A percentile compares a stretch with the other conserved stretches of the same genome.
These are phyloP conservation scores for Acridotheres tristis DNA, from an alignment of 2,797 vertebrate genomes.

Conservation along the genomic window DNA sequence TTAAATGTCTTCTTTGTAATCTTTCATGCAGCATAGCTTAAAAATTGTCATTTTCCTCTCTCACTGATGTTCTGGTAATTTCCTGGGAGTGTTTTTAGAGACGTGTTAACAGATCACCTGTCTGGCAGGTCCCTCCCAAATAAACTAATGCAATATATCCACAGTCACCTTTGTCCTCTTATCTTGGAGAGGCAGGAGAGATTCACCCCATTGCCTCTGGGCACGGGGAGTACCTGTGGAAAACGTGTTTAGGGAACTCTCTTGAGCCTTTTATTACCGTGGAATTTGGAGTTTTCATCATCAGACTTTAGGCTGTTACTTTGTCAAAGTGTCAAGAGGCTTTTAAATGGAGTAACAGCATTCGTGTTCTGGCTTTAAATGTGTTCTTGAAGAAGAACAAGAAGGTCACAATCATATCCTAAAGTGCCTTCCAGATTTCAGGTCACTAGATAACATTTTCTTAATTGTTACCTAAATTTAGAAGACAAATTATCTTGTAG, in stretches of 20 bases:
- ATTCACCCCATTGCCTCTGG: not conserved
- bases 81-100: not conserved
- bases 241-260: not conserved
- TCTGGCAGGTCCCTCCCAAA: not conserved
- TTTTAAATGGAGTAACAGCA: not conserved
- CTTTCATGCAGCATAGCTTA: not conserved
- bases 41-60: not conserved
- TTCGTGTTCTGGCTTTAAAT: not conserved
- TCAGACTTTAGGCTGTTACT: not conserved
- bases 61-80: not conserved
- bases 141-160: not conserved
- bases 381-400: not conserved
- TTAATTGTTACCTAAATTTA: conserved; percentile 27
- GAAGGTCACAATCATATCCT: not conserved
- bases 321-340: not conserved
- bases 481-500: not conserved
- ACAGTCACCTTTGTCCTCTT: not conserved
- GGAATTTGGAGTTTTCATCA: not conserved
- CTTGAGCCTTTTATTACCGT: rapidly evolving
- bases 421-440: not conserved
- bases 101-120: not conserved
- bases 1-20: not conserved
- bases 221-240: not conserved
- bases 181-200: not conserved
- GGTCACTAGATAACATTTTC: not conserved